Conservation (phyloP, 1,140 invertebrate species). For the Cydia pomonella region DNA sequence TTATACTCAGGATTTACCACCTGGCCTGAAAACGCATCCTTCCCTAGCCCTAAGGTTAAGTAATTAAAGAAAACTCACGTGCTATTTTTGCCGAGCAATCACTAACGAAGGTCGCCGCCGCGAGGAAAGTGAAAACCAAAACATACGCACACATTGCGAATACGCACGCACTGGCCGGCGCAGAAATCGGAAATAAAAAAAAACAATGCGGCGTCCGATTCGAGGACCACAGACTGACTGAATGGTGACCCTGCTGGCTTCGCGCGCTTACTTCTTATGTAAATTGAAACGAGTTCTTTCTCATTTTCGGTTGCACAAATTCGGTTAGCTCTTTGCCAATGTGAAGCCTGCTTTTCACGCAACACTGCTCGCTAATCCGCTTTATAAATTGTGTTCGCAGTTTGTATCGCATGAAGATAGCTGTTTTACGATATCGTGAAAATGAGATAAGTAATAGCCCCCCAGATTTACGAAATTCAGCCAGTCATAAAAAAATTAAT, state of each 20-base stretch:
- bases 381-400: slow-evolving; percentile 54
- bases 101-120: slow-evolving; percentile 48
- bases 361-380: slow-evolving; percentile 66
- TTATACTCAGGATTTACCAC: slow-evolving; percentile 3
- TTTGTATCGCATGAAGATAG: slow-evolving; percentile 22
- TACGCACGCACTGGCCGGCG: slow-evolving; percentile 43
- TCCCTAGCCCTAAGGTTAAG: background rate
- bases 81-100: slow-evolving; percentile 57
- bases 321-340: slow-evolving; percentile 67
- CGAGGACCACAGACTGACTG: slow-evolving; percentile 50
- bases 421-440: slow-evolving; percentile 8
- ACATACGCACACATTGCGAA: slow-evolving; percentile 61
- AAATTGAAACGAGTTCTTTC: slow-evolving; percentile 70
- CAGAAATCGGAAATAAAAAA: slow-evolving; percentile 33
- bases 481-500: slow-evolving; percentile 4
- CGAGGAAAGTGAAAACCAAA: slow-evolving; percentile 52
- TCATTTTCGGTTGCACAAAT: slow-evolving; percentile 75
- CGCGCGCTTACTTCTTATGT: slow-evolving; percentile 55
- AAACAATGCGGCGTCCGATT: slow-evolving; percentile 43
- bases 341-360: slow-evolving; percentile 69
- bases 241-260: slow-evolving; percentile 50
- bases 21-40: slow-evolving; percentile 11
- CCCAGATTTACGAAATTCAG: background rate
- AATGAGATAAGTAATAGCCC: slow-evolving; percentile 19
- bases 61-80: slow-evolving; percentile 61